These are phyloP conservation scores for Phthorimaea operculella DNA, from an alignment of 1,140 invertebrate species.

Conservation along the genomic window DNA sequence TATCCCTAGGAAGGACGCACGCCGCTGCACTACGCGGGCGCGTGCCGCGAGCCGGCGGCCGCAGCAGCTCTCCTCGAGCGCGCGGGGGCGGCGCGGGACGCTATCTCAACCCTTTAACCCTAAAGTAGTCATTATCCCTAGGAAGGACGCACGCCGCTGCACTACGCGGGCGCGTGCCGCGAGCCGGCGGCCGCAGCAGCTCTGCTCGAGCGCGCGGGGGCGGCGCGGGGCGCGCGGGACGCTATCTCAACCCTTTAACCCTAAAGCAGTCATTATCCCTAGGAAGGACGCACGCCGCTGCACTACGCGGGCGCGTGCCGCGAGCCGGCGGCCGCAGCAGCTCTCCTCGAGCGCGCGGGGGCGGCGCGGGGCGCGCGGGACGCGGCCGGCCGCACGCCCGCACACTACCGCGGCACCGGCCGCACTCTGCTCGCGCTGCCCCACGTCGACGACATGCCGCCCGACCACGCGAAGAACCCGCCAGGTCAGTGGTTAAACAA, in stretches of 20 bases:
- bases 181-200: slow-evolving; percentile 74
- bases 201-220: slow-evolving; percentile 74
- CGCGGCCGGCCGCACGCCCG: slow-evolving; percentile 73
- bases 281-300: slow-evolving; percentile 77
- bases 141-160: slow-evolving; percentile 79
- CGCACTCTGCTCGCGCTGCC: slow-evolving; percentile 71
- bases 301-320: slow-evolving; percentile 82
- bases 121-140: no score
- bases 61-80: slow-evolving; percentile 75
- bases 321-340: slow-evolving; percentile 73
- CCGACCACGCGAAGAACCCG: slow-evolving; percentile 26
- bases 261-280: no score
- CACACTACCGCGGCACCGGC: slow-evolving; percentile 76
- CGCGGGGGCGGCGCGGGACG: slow-evolving; percentile 77
- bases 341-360: slow-evolving; percentile 73
- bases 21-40: slow-evolving; percentile 83
- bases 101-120: no score
- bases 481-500: slow-evolving; percentile 36
- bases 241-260: no score
- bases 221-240: slow-evolving; percentile 76
- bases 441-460: slow-evolving; percentile 46
- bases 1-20: slow-evolving; percentile 71
- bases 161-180: slow-evolving; percentile 79
- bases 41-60: slow-evolving; percentile 71
- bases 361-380: slow-evolving; percentile 76